Evolutionary conservation across 1,140 invertebrate genomes (phyloP).

Genomic region (Drosophila pachea): DNA sequence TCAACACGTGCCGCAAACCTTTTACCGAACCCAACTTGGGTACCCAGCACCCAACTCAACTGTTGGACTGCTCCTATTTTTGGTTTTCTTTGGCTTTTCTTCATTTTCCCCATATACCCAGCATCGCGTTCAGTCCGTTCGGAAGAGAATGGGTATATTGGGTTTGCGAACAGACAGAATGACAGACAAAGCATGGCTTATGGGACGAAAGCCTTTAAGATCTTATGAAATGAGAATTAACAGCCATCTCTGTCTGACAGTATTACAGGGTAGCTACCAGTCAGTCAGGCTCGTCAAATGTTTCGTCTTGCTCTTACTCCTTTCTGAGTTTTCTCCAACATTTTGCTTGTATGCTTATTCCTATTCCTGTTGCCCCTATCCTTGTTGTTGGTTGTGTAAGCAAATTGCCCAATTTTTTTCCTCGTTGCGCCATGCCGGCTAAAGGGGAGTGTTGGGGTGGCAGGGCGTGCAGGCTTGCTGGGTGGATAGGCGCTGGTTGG

Average conservation of each 20-base stretch:
- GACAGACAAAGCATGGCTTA: no score
- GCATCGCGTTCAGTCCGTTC: background rate
- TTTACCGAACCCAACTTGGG: conserved; percentile 43
- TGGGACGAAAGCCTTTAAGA: no score
- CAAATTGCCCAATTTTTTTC: conserved; percentile 72
- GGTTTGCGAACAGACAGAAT: background rate
- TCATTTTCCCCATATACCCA: background rate
- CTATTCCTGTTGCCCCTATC: conserved; percentile 33
- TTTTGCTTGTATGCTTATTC: conserved; percentile 18
- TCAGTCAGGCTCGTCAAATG: conserved; percentile 2
- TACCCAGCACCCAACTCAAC: conserved; percentile 40
- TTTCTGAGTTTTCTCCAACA: conserved; percentile 3
- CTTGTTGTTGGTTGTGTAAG: conserved; percentile 69
- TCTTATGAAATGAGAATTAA: no score
- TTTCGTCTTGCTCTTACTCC: conserved; percentile 18
- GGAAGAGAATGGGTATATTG: background rate
- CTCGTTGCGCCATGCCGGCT: background rate
- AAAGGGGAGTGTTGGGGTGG: background rate
- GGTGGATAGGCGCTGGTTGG: background rate
- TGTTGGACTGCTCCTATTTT: conserved; percentile 24
- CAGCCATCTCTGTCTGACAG: no score
- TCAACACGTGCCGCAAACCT: conserved; percentile 71
- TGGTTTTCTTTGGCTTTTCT: conserved; percentile 11
- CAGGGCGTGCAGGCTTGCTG: no score
- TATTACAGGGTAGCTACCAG: background rate